Evolutionary conservation across 2,797 vertebrate genomes (phyloP).

Genomic region (Okamejei kenojei): DNA sequence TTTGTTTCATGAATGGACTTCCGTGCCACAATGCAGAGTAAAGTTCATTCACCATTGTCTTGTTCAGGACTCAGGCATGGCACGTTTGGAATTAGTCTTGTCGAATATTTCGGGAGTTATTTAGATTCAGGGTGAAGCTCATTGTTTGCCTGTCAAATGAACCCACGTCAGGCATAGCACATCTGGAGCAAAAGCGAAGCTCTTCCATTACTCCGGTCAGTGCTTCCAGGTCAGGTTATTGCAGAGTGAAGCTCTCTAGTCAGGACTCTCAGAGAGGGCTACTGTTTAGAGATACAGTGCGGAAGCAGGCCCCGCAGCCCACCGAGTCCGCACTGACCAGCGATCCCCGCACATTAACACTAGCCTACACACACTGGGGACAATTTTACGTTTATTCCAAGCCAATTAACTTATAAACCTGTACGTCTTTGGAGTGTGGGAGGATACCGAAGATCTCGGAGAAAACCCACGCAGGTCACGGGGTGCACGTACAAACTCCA

Average conservation of each 20-base stretch:
- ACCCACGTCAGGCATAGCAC: neutral
- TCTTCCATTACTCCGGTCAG: neutral
- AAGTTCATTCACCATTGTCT: neutral
- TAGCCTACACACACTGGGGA: too few relatives aligned
- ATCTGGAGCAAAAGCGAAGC: neutral
- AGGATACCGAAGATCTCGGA: too few relatives aligned
- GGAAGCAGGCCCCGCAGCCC: too few relatives aligned
- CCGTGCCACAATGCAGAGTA: neutral
- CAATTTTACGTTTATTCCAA: too few relatives aligned
- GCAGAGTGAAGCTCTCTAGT: neutral
- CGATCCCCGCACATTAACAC: too few relatives aligned
- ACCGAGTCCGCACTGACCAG: too few relatives aligned
- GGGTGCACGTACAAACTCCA: too few relatives aligned
- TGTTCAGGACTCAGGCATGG: neutral
- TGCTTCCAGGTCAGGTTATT: neutral
- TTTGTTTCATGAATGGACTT: neutral
- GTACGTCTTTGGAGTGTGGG: too few relatives aligned
- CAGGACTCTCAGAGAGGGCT: neutral
- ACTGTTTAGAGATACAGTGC: neutral
- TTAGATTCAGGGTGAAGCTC: neutral
- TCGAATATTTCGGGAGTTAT: neutral
- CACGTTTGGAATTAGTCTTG: neutral
- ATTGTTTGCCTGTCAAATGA: neutral
- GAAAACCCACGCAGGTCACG: too few relatives aligned
- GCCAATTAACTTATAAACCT: too few relatives aligned